Percentiles rank a stretch among this genome's conserved stretches.
Evolutionary conservation across 2,113 vertebrate species (phyloP).

Genomic region (Cephalophus harveyi): DNA sequence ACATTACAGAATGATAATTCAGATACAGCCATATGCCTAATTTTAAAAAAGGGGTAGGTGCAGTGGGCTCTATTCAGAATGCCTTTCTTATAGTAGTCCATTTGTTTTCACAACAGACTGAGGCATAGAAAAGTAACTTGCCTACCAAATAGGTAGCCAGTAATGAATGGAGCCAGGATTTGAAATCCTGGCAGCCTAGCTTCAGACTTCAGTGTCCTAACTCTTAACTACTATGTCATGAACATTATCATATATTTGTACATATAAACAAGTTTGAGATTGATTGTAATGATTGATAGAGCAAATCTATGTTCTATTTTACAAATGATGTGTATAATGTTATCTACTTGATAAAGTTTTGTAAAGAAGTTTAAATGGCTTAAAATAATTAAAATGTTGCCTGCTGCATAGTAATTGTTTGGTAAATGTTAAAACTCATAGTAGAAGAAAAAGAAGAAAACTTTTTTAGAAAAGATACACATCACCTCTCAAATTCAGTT

Average conservation of each 20-base stretch:
- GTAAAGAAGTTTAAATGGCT: neutral
- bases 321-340: neutral
- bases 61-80: neutral
- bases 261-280: neutral
- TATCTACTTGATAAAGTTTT: neutral
- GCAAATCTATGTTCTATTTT: neutral
- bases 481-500: neutral
- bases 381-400: neutral
- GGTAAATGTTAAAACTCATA: neutral
- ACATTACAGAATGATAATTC: neutral
- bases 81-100: neutral
- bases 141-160: neutral
- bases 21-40: neutral
- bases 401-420: neutral
- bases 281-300: neutral
- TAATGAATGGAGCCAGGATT: neutral
- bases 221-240: neutral
- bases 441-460: neutral
- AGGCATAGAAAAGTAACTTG: neutral
- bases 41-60: neutral
- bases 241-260: neutral
- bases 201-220: neutral
- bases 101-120: neutral
- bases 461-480: neutral
- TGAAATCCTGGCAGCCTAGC: neutral